Base-by-base conservation (phyloP, 2,113 vertebrate genomes). In the Anguilla rostrata region DNA sequence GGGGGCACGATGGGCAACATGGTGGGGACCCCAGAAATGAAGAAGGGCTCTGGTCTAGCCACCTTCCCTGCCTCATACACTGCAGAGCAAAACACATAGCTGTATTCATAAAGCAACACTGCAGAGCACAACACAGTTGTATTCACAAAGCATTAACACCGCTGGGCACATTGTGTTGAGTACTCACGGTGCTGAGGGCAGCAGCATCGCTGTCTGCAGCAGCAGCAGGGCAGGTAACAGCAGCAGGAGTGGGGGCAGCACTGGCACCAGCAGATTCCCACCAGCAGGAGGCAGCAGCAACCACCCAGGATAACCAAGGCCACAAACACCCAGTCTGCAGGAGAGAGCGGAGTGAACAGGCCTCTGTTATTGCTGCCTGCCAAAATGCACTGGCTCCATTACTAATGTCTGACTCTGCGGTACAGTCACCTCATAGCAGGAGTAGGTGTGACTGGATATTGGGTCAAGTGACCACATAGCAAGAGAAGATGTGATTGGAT, bases 241-340 rank as follows among this genome's bases (percentile, higher is more conserved):
- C 98, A 99, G 92, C 98, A 99, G 90, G 97, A 98, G 88, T 99
- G 97, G 6, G 98, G 98, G 87, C 98, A 99, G 90, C 98, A 99
- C 93, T 99, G 98, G 94, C 98, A 99, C 98, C 98, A 99, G 91
- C 98, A 99, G 90, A 99, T 93, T 1, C 98, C 98, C 87, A 98
- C 94, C 92, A 99, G 88, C 26, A 99, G 94, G 85, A 98, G 96
- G 94, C 98, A 96, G 34, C 98, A 95, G 87, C 97, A 91, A 0
- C 94, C 92, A 5, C 97, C 97, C 85, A 98, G 92, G 41, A 96
- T 95, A 90, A 99, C 97, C 49, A 97, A 95, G 53, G 94, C 94
- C 78, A 99, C 98, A 92, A 99, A 99, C 90, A 96, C 96, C 98
- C 98, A 99, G 91, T 99, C 98, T 81, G 80, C 14, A 39, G 80